These are phyloP conservation scores for Eurystomus gularis DNA, from an alignment of 2,113 vertebrate genomes.

Conservation along the genomic window DNA sequence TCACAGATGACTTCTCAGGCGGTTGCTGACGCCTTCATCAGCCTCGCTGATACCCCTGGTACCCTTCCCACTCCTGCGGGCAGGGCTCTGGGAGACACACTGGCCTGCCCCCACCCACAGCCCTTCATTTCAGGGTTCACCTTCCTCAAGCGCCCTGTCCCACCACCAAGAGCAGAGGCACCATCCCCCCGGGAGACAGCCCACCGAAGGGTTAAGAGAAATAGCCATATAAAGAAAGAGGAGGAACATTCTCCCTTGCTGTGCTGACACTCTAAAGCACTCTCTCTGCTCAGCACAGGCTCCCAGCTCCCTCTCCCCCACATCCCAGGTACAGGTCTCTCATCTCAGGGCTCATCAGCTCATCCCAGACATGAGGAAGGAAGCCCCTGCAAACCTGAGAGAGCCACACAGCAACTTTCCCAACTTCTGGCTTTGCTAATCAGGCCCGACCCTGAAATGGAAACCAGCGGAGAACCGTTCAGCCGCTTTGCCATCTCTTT, in stretches of 20 bases:
- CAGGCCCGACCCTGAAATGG: not conserved
- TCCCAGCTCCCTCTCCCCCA: not conserved
- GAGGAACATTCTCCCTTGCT: not conserved
- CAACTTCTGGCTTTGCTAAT: not conserved
- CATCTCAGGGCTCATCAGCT: rapidly evolving
- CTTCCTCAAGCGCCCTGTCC: not conserved
- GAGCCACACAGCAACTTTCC: not conserved
- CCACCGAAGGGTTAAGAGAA: not conserved
- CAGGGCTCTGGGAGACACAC: not conserved
- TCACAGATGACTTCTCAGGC: not conserved
- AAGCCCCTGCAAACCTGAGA: not conserved
- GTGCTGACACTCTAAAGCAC: not conserved
- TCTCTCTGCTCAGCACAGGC: not conserved
- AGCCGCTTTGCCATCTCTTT: not conserved
- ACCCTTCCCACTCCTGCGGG: not conserved
- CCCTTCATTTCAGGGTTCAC: not conserved
- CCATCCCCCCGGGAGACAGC: not conserved
- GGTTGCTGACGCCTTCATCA: not conserved
- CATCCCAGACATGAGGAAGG: not conserved
- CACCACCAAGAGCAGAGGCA: not conserved
- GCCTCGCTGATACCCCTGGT: not conserved
- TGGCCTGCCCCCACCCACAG: not conserved
- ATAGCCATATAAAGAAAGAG: not conserved
- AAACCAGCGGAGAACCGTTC: not conserved
- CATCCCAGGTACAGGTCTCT: not conserved